Evolutionary conservation across 2,113 vertebrate species (phyloP).

Genomic region (Panthera uncia): DNA sequence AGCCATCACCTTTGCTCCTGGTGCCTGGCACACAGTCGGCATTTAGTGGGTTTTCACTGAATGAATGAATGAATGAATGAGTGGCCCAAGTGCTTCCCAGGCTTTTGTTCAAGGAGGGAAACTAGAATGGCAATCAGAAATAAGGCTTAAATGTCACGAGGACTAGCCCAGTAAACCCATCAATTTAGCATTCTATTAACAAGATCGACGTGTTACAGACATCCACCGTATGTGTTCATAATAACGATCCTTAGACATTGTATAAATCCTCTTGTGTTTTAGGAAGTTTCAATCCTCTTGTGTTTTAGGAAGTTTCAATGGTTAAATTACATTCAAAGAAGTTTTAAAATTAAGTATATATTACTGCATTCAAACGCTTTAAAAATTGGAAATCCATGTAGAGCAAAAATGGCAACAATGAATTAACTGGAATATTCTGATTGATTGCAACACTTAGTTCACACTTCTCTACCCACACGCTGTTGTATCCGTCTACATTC

Average conservation of each 20-base stretch:
- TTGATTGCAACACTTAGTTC: background rate
- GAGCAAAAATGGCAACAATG: background rate
- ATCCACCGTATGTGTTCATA: background rate
- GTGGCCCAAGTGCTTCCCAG: background rate
- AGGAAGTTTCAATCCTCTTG: background rate
- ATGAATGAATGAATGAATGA: background rate
- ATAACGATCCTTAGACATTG: background rate
- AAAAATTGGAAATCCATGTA: background rate
- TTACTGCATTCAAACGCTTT: background rate
- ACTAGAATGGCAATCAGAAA: background rate
- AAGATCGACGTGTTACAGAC: background rate
- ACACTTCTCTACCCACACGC: background rate
- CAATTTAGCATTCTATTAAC: background rate
- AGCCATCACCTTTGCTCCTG: background rate
- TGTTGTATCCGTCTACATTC: background rate
- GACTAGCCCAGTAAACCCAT: background rate
- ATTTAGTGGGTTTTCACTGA: background rate
- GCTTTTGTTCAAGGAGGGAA: background rate
- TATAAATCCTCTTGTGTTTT: background rate
- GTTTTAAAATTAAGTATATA: background rate
- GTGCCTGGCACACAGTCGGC: background rate
- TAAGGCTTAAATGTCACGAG: background rate
- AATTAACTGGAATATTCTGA: background rate
- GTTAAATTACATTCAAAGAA: background rate
- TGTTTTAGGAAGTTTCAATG: background rate